Conservation (phyloP, 1,140 invertebrate genomes). For the Vanessa atalanta region DNA sequence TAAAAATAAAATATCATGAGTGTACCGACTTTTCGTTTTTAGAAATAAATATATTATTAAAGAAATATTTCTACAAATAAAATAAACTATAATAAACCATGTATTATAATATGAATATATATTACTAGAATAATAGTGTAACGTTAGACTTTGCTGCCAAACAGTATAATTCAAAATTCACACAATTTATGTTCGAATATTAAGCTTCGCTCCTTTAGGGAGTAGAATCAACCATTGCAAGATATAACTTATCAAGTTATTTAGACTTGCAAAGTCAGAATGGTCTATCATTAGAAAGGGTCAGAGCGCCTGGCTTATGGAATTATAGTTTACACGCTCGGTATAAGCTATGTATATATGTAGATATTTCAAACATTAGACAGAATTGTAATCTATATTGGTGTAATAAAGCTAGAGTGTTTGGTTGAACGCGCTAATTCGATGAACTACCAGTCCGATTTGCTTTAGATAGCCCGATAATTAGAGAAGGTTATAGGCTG, state of each 20-base stretch:
- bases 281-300: constrained; percentile 34
- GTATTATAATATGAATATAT: too few relatives aligned
- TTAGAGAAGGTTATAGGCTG: too few relatives aligned
- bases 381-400: neutral
- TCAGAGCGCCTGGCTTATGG: constrained; percentile 19
- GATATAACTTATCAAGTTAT: constrained; percentile 30
- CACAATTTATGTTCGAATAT: constrained; percentile 28
- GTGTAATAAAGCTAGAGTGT: too few relatives aligned
- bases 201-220: constrained; percentile 18
- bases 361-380: neutral
- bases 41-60: too few relatives aligned
- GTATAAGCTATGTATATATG: constrained; percentile 21
- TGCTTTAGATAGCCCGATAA: too few relatives aligned
- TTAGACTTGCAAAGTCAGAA: constrained; percentile 35
- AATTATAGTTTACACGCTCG: constrained; percentile 22
- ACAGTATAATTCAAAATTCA: neutral
- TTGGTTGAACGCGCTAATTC: too few relatives aligned
- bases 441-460: too few relatives aligned
- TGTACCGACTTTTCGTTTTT: too few relatives aligned
- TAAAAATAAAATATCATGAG: too few relatives aligned
- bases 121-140: neutral
- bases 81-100: too few relatives aligned
- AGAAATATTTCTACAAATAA: too few relatives aligned
- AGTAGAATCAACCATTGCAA: constrained; percentile 18
- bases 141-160: neutral